phyloP scores from a whole-genome alignment of 2,888 invertebrate species.

The Sericinus montela region DNA sequence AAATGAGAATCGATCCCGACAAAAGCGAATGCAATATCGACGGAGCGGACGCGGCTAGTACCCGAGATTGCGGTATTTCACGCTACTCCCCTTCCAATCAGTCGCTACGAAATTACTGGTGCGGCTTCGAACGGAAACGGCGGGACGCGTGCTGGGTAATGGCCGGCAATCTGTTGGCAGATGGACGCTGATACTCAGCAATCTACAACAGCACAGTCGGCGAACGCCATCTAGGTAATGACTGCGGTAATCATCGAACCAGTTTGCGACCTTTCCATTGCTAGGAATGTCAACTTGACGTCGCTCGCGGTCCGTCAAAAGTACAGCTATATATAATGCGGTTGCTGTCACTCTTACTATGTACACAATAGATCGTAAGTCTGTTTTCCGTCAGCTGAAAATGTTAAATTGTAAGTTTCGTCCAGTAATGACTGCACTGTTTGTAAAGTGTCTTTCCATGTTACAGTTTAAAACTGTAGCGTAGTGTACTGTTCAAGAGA shows the following conservation, averaged over 20 bases:
- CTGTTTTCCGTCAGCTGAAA: slow-evolving; percentile 4
- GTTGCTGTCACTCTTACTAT: slow-evolving; percentile 22
- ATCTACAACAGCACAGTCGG: slow-evolving; percentile 50
- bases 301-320: slow-evolving; percentile 39
- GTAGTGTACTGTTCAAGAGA: slow-evolving; percentile 21
- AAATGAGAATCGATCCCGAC: neutral
- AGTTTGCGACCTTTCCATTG: slow-evolving; percentile 50
- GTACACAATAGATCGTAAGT: slow-evolving; percentile 6
- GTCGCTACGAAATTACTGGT: slow-evolving; percentile 30
- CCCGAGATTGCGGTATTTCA: slow-evolving; percentile 34
- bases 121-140: slow-evolving; percentile 31
- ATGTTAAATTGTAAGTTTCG: slow-evolving; percentile 25
- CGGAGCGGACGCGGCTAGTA: neutral
- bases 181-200: slow-evolving; percentile 47
- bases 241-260: slow-evolving; percentile 41
- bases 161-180: slow-evolving; percentile 45
- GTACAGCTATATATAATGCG: slow-evolving; percentile 39
- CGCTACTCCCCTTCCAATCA: slow-evolving; percentile 35
- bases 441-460: slow-evolving; percentile 48
- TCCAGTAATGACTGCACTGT: slow-evolving; percentile 44
- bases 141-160: slow-evolving; percentile 54
- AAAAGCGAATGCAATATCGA: slow-evolving; percentile 10
- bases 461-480: slow-evolving; percentile 37
- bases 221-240: slow-evolving; percentile 44
- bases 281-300: slow-evolving; percentile 43